Percentiles rank a stretch among this genome's conserved stretches.
Conservation (phyloP, 1,140 invertebrate species). For the Calephelis virginiensis region DNA sequence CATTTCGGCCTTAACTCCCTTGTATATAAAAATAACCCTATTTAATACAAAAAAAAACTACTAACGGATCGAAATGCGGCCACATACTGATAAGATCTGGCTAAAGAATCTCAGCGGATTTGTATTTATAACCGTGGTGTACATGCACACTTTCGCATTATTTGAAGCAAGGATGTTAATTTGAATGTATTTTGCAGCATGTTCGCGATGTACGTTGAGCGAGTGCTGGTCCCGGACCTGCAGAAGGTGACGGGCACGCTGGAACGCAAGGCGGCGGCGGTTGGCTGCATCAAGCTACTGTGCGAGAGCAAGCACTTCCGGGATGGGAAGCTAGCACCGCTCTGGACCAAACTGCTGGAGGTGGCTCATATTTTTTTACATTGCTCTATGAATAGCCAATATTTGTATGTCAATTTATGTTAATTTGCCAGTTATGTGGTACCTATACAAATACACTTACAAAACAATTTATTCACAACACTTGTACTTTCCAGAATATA, state of each 20-base stretch:
- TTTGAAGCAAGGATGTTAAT: not conserved
- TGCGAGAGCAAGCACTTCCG: slow-evolving; percentile 86
- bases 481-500: no score
- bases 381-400: not conserved
- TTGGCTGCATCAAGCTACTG: slow-evolving; percentile 92
- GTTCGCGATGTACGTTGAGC: slow-evolving; percentile 96
- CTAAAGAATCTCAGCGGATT: no score
- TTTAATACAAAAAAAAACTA: no score
- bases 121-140: no score
- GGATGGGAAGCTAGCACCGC: slow-evolving; percentile 81
- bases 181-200: slow-evolving; percentile 81
- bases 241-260: slow-evolving; percentile 90
- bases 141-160: not conserved
- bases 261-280: slow-evolving; percentile 93
- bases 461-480: no score
- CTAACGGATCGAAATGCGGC: no score
- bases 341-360: slow-evolving; percentile 82
- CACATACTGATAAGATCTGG: no score
- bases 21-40: no score
- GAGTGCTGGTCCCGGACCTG: slow-evolving; percentile 90
- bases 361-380: slow-evolving; percentile 76
- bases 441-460: no score
- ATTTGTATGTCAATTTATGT: no score
- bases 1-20: no score
- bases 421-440: no score